Conservation (phyloP, 35 echinoderm and acorn worm species). For the Acanthaster planci region DNA sequence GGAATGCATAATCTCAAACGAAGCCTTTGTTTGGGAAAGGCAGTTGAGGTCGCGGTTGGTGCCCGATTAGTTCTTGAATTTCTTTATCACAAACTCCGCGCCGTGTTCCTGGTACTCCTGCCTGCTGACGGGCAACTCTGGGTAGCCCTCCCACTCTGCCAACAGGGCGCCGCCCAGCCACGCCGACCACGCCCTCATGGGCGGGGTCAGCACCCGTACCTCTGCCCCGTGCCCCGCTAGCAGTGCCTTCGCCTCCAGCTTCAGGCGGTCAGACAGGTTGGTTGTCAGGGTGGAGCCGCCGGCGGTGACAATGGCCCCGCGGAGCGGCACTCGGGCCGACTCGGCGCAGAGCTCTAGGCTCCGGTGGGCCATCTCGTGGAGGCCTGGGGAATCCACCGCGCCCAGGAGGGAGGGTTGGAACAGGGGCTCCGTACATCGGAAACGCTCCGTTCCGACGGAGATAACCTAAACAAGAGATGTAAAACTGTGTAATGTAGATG, state of each 20-base stretch:
- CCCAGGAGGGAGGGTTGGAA: slow-evolving; percentile 35
- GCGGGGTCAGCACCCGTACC: background rate
- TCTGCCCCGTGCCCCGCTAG: background rate
- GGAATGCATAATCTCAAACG: too few species aligned
- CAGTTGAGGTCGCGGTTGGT: background rate
- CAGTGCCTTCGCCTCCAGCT: background rate
- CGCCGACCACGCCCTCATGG: slow-evolving; percentile 18
- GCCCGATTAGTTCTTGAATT: background rate
- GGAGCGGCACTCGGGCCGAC: background rate
- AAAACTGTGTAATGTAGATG: too few species aligned
- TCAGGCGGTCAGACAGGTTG: background rate
- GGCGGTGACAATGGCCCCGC: slow-evolving; percentile 4
- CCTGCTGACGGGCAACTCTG: background rate
- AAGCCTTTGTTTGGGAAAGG: too few species aligned
- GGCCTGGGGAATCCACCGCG: background rate
- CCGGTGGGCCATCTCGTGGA: slow-evolving; percentile 12
- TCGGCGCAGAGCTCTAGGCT: slow-evolving; percentile 28
- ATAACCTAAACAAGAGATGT: background rate
- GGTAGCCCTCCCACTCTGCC: background rate
- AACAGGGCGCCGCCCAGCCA: slow-evolving; percentile 10
- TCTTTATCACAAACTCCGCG: background rate
- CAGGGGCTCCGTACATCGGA: slow-evolving; percentile 28
- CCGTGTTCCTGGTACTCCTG: slow-evolving; percentile 9
- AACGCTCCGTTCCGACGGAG: slow-evolving; percentile 41
- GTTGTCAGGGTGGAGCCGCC: background rate